Percentiles rank a stretch among this genome's conserved stretches.
These are phyloP conservation scores for Choloepus didactylus DNA, from an alignment of 2,797 vertebrate species.

Conservation along the genomic window DNA sequence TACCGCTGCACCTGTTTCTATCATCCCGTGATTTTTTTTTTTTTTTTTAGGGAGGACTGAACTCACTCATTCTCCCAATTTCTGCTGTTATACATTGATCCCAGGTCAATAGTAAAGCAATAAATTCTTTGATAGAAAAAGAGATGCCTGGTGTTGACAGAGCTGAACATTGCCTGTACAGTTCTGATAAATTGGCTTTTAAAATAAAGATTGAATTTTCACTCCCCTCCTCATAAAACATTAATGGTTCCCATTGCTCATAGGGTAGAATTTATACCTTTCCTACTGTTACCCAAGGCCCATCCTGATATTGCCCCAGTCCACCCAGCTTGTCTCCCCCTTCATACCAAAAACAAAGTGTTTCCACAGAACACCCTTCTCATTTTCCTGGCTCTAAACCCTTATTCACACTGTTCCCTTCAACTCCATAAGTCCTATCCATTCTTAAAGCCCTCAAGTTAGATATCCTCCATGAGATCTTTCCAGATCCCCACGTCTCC, in stretches of 20 bases:
- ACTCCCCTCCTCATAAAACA: not conserved
- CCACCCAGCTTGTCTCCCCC: not conserved
- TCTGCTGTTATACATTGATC: too few relatives aligned
- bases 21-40: too few relatives aligned
- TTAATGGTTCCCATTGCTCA: not conserved
- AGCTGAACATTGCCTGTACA: too few relatives aligned
- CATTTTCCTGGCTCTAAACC: not conserved
- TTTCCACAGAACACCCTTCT: not conserved
- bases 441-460: not conserved
- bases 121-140: too few relatives aligned
- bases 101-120: too few relatives aligned
- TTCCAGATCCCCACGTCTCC: not conserved
- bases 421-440: not conserved
- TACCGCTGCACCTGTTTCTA: too few relatives aligned
- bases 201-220: constrained; percentile 19
- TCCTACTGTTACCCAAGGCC: not conserved
- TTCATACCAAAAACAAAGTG: not conserved
- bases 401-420: not conserved
- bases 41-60: too few relatives aligned
- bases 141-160: too few relatives aligned
- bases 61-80: too few relatives aligned
- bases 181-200: not conserved
- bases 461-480: not conserved
- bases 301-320: not conserved
- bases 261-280: not conserved